Evolutionary conservation across 2,888 invertebrate genomes (phyloP).

Genomic region (Tenthredo distinguenda): DNA sequence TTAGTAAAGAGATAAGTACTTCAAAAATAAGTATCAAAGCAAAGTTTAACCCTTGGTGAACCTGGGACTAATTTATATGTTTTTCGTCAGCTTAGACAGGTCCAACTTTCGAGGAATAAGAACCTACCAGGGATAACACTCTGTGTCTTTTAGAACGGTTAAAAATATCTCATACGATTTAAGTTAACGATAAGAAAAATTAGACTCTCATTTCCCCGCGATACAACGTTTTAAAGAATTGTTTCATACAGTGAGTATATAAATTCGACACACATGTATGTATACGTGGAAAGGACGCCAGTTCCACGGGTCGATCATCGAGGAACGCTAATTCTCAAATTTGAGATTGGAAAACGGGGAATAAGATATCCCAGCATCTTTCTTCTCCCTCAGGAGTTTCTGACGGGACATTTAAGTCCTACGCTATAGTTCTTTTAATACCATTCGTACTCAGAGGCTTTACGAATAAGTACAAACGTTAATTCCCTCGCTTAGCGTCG

Average conservation of each 20-base stretch:
- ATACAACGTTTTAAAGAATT: background rate
- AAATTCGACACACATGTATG: background rate
- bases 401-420: background rate
- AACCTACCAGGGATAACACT: constrained; percentile 22
- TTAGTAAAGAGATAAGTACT: constrained; percentile 53
- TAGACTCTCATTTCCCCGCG: background rate
- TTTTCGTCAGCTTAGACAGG: constrained; percentile 53
- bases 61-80: constrained; percentile 50
- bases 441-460: constrained; percentile 6
- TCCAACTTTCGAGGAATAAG: constrained; percentile 28
- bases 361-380: background rate
- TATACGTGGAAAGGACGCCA: background rate
- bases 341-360: background rate
- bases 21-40: constrained; percentile 54
- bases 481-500: constrained; percentile 49
- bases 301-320: background rate
- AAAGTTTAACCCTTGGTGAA: constrained; percentile 49
- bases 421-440: constrained; percentile 40
- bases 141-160: background rate
- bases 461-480: constrained; percentile 42
- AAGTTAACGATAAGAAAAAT: constrained; percentile 44
- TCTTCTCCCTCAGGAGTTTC: background rate
- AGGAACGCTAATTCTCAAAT: background rate
- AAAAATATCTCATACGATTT: constrained; percentile 38
- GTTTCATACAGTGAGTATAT: background rate